Evolutionary conservation across 1,140 invertebrate species (phyloP).

Genomic region (Drosophila orosa): DNA sequence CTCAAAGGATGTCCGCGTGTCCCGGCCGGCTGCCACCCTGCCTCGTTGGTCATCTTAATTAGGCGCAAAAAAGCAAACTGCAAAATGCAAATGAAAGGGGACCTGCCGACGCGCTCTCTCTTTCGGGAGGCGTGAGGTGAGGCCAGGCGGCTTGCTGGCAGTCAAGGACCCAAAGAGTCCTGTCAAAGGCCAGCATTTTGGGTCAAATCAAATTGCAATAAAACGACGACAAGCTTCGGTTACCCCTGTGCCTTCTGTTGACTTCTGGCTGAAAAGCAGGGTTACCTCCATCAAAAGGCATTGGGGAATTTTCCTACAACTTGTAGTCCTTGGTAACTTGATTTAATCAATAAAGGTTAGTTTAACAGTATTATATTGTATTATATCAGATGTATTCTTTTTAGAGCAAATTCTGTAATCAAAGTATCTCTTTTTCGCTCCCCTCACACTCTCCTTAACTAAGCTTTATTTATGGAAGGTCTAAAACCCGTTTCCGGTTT

Average conservation of each 20-base stretch:
- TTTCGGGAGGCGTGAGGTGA: slow-evolving; percentile 2
- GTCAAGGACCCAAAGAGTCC: slow-evolving; percentile 18
- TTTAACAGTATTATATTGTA: neutral
- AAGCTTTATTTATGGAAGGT: slow-evolving; percentile 32
- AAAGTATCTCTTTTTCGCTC: too few species aligned
- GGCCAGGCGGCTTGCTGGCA: neutral
- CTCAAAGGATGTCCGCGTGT: slow-evolving; percentile 21
- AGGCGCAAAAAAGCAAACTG: slow-evolving; percentile 52
- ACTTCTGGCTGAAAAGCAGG: neutral
- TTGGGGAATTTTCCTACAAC: neutral
- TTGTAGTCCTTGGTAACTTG: neutral
- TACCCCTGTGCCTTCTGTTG: neutral
- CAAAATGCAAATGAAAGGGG: slow-evolving; percentile 60
- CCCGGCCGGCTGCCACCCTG: slow-evolving; percentile 5
- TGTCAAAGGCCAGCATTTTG: slow-evolving; percentile 49
- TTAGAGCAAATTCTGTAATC: too few species aligned
- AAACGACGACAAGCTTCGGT: slow-evolving; percentile 1
- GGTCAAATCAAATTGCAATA: slow-evolving; percentile 54
- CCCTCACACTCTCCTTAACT: neutral
- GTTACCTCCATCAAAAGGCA: neutral
- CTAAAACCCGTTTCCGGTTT: neutral
- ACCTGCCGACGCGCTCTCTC: neutral
- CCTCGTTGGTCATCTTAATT: slow-evolving; percentile 57
- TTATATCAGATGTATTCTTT: too few species aligned
- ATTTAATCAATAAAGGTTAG: neutral